These are phyloP conservation scores for Bimastos eiseni DNA, from an alignment of 2,888 invertebrate species.

Conservation along the genomic window DNA sequence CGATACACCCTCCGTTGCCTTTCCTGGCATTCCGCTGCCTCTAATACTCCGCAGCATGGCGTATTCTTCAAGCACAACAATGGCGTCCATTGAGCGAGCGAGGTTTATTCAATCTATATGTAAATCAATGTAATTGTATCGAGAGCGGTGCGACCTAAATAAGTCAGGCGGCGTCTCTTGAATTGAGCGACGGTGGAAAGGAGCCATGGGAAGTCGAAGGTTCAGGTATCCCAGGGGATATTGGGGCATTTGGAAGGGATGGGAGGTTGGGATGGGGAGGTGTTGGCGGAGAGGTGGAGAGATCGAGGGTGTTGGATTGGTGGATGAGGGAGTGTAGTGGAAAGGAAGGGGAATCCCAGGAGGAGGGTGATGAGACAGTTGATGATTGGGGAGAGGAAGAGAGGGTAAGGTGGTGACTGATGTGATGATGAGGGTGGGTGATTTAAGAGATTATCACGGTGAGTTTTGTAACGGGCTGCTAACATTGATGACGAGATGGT, in stretches of 20 bases:
- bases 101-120: conserved; percentile 25
- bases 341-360: neutral
- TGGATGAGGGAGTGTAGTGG: neutral
- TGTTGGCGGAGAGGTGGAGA: neutral
- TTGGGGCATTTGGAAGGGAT: neutral
- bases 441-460: too few species aligned
- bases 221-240: neutral
- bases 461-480: too few species aligned
- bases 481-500: too few species aligned
- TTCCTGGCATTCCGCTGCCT: neutral
- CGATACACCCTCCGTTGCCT: too few species aligned
- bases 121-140: conserved; percentile 25
- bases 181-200: neutral
- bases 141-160: conserved; percentile 10
- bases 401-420: neutral
- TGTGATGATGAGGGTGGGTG: neutral
- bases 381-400: neutral
- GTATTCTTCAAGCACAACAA: neutral
- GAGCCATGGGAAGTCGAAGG: neutral
- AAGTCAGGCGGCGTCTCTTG: neutral
- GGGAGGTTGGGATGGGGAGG: neutral
- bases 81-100: neutral
- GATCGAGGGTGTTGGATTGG: neutral
- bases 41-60: neutral
- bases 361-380: neutral